Base-by-base conservation (phyloP, 2,888 invertebrate species). In the Dichetophora obliterata region DNA sequence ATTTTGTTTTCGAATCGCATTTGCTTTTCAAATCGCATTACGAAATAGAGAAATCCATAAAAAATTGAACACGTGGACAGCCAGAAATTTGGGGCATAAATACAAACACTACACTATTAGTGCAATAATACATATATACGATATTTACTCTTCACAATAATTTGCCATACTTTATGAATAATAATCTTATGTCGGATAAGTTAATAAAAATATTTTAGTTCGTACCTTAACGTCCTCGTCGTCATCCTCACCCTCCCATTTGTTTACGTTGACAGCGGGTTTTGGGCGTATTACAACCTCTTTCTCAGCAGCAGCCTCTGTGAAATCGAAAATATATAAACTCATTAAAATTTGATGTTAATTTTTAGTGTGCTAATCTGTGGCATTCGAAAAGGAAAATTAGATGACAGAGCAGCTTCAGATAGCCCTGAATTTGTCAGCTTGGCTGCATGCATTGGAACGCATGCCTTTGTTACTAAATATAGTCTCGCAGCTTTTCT, bases 171-270 rank as follows among this genome's bases (percentile, higher is more conserved):
- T 19, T 54, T 6, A n/a, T n/a, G n/a, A n/a, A n/a, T n/a, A n/a
- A n/a, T n/a, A n/a, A n/a, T n/a, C n/a, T 16, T 43, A 31, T 66
- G 6, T 3, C 43, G 22, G 22, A 65, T 65, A 4, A 34, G 16
- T 65, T 65, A 9, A 19, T 31, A 57, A 57, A n/a, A 63, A 63
- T 34, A 63, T 4, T 24, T 0, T 66, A 65, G 8, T 63, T 79
- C 83, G 80, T 82, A 95, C 95, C 93, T 95, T 95, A 84, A 96
- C 95, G 83, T 93, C 93, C 74, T 96, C 95, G 77, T 96, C 96
- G 86, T 95, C 95, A 89, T 96, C 96, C 87, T 96, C 96, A 84
- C 95, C 96, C 89, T 94, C 95, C 96, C 96, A 96, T 91, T 93
- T 95, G 90, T 94, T 94, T 78, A 91, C 83, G 80, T 86, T 87